Evolutionary conservation across 2,797 vertebrate species (phyloP), one percentile per base, ranked within the genome.

Genomic region (Lepidocolaptes lacrymiger): DNA sequence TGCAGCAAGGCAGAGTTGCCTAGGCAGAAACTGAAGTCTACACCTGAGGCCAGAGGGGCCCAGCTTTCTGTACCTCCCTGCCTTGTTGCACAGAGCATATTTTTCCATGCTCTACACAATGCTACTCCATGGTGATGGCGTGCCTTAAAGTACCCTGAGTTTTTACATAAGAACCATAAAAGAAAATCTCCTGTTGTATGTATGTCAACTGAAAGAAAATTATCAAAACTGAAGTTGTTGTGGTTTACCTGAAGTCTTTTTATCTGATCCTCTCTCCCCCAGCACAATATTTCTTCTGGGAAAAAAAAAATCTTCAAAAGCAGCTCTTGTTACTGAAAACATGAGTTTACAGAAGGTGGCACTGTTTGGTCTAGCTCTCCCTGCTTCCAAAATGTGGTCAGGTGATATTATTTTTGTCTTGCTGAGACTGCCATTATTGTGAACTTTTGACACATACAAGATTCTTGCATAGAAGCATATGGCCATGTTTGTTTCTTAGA

Each of bases 41-140:
- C 36, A 23, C 27, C 3, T 37, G 28, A 59, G 32, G 27, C 7
- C 17, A 62, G 37, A 62, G 16, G 9, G 13, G 9, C 7, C 21
- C 0, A 3, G 13, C 14, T 36, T 46, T 36, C 26, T 2, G 1
- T 17, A 26, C 3, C 8, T 66, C 3, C 19, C n/a, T 59, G 14
- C 7, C 24, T 73, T 6, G 5, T 44, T 1, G 0, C 10, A n/a
- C 49, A 41, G 74, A 59, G 7, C 1, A 0, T 39, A 14, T 68
- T 90, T 88, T 72, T 19, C 24, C 16, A 78, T 4, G 34, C 2
- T 6, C 4, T 32, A 23, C 8, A 13, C 3, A 68, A 18, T 16
- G 7, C 11, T 72, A 2, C 9, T 73, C 9, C 5, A 16, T 62
- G 23, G 8, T 11, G 17, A 32, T 51, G 9, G 3, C 48, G 8